These are phyloP conservation scores for Lepidocyrtinus sp. DNA, from an alignment of 2,888 invertebrate species.

Conservation along the genomic window DNA sequence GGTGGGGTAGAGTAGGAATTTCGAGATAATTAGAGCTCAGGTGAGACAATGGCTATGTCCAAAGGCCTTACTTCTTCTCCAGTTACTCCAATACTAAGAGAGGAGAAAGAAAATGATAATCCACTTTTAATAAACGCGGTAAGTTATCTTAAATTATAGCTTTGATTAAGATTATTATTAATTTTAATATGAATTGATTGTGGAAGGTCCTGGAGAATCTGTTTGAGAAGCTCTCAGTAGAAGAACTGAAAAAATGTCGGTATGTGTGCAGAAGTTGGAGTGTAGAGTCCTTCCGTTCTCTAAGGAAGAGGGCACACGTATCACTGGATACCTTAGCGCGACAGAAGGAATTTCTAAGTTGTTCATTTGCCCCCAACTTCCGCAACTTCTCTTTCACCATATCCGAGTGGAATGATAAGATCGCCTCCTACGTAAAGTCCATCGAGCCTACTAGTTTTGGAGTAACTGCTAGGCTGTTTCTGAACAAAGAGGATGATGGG, in stretches of 20 bases:
- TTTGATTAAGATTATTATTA: neutral
- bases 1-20: too few relatives aligned
- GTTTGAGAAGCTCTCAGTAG: neutral
- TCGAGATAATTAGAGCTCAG: too few relatives aligned
- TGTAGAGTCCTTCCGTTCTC: constrained; percentile 14
- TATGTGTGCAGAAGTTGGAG: constrained; percentile 22
- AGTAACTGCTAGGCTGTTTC: neutral
- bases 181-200: neutral
- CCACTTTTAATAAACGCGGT: constrained; percentile 22
- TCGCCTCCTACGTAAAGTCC: neutral
- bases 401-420: neutral
- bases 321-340: neutral
- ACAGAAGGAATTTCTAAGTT: constrained; percentile 10
- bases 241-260: constrained; percentile 27
- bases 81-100: too few relatives aligned
- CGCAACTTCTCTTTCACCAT: constrained; percentile 16
- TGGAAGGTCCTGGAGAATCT: constrained; percentile 31
- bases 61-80: too few relatives aligned
- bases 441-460: neutral
- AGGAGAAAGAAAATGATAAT: too few relatives aligned
- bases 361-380: neutral
- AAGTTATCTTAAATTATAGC: neutral
- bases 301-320: constrained; percentile 3
- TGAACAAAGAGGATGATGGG: constrained; percentile 3
- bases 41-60: too few relatives aligned